A percentile compares a stretch with the other conserved stretches of the same genome.
Evolutionary conservation across 2,797 vertebrate species (phyloP).

Genomic region (Sebastes vulpes): DNA sequence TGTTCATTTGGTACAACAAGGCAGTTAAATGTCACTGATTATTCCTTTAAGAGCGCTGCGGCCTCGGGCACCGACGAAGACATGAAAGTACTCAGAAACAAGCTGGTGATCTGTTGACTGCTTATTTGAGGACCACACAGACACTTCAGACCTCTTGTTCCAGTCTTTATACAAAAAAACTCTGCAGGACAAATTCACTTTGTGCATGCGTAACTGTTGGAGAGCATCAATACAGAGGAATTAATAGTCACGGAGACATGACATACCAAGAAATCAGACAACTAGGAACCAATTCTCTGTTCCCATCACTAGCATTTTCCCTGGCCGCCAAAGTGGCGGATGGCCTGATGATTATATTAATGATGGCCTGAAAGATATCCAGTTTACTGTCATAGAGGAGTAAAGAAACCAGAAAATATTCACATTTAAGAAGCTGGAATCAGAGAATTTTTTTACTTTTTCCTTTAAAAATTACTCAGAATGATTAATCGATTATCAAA

Average conservation of each 20-base stretch:
- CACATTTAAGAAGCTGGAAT: background rate
- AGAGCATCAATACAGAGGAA: too few relatives aligned
- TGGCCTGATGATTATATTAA: too few relatives aligned
- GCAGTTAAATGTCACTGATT: constrained; percentile 61
- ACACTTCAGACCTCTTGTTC: constrained; percentile 6
- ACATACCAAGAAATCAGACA: too few relatives aligned
- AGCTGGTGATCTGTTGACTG: constrained; percentile 51
- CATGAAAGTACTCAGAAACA: constrained; percentile 51
- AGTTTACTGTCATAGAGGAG: too few relatives aligned
- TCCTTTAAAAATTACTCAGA: background rate
- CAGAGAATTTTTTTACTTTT: background rate
- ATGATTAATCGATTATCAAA: too few relatives aligned
- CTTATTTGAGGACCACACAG: constrained; percentile 57
- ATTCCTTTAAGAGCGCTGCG: constrained; percentile 49
- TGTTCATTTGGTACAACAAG: constrained; percentile 61
- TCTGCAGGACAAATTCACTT: background rate
- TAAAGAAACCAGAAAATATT: too few relatives aligned
- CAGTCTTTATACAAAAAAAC: constrained; percentile 20
- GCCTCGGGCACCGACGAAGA: constrained; percentile 39
- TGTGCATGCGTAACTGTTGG: background rate
- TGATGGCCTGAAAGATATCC: too few relatives aligned
- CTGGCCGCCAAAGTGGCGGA: too few relatives aligned
- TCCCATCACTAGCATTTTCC: too few relatives aligned
- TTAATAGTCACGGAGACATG: too few relatives aligned
- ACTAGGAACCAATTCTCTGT: too few relatives aligned